A percentile compares a stretch with the other conserved stretches of the same genome.
phyloP scores from a whole-genome alignment of 2,888 invertebrate species.

The Rugalucina vietnamica region DNA sequence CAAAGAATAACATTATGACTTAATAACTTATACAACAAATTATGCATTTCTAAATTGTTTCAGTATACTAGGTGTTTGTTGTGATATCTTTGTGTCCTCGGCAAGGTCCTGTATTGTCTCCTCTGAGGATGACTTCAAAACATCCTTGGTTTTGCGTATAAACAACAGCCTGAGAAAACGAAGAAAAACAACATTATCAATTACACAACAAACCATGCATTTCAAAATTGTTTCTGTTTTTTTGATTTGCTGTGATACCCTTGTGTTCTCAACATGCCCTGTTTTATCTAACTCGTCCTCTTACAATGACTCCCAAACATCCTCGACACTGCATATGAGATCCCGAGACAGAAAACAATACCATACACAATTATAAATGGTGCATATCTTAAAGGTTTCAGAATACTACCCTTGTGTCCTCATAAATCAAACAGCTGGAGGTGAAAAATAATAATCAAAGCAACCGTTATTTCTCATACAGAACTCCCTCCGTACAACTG shows the following conservation, averaged over 20 bases:
- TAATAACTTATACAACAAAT: background rate
- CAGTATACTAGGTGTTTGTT: background rate
- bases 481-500: too few species aligned
- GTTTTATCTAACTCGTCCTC: constrained; percentile 85
- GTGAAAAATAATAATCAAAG: too few species aligned
- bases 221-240: background rate
- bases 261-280: constrained; percentile 81
- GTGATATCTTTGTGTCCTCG: constrained; percentile 81
- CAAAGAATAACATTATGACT: background rate
- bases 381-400: too few species aligned
- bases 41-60: background rate
- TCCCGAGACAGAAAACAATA: too few species aligned
- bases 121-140: constrained; percentile 95
- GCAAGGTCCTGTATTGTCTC: constrained; percentile 78
- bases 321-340: constrained; percentile 96
- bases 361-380: too few species aligned
- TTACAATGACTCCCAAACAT: constrained; percentile 94
- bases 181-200: background rate
- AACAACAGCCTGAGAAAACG: constrained; percentile 91
- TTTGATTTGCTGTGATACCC: constrained; percentile 33
- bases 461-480: too few species aligned
- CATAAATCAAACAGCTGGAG: too few species aligned
- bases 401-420: too few species aligned
- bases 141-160: constrained; percentile 94
- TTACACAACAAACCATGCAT: background rate